Percentiles rank a stretch among this genome's conserved stretches.
phyloP scores from a whole-genome alignment of 92 coral and sea anemone species.

The Palythoa heliodiscus region DNA sequence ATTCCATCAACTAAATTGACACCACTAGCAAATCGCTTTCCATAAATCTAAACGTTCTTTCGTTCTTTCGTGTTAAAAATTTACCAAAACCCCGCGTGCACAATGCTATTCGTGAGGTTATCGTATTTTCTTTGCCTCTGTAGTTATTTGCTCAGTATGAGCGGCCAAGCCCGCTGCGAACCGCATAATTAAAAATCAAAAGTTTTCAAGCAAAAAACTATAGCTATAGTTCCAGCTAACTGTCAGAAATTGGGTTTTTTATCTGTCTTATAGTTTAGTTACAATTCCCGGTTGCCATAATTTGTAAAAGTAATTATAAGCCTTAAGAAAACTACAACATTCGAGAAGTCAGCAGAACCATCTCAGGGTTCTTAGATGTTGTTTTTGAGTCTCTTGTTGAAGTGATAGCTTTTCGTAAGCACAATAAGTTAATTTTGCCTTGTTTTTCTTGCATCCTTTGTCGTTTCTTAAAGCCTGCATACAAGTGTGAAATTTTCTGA shows the following conservation, averaged over 20 bases:
- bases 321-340: too few relatives aligned
- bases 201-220: slow-evolving; percentile 10
- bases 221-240: background rate
- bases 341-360: too few relatives aligned
- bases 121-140: background rate
- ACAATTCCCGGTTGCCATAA: background rate
- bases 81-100: slow-evolving; percentile 11
- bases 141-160: slow-evolving; percentile 42
- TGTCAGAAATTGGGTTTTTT: background rate
- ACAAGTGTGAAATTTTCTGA: background rate
- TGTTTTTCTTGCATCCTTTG: background rate
- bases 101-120: slow-evolving; percentile 21
- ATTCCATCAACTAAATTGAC: background rate
- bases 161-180: slow-evolving; percentile 30
- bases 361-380: too few relatives aligned
- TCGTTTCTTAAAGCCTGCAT: background rate
- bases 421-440: background rate
- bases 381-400: background rate
- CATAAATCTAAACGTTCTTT: background rate
- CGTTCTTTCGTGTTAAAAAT: slow-evolving; percentile 13
- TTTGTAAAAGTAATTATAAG: too few relatives aligned
- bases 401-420: background rate
- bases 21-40: slow-evolving; percentile 2
- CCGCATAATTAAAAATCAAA: slow-evolving; percentile 37
- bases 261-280: background rate